Evolutionary conservation across 2,888 invertebrate species (phyloP), one percentile per base, ranked within the genome.

Genomic region (Drosophila lacicola): DNA sequence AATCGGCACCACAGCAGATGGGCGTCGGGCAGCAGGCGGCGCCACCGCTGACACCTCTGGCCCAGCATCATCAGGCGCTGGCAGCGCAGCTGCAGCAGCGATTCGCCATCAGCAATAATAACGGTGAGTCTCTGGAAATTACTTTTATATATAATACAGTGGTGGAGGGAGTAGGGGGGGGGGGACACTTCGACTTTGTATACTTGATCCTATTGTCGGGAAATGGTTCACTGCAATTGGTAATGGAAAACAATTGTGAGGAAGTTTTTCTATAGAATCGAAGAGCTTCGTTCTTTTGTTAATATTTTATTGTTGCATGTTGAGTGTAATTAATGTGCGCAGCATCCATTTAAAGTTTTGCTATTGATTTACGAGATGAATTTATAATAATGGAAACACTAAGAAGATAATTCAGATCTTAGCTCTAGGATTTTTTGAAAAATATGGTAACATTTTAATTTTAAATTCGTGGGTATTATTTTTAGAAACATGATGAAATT

Each of bases 31-130:
- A 80, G 42, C 75, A 68, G 60, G 56, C 82, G 87, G 53, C 90
- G 57, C 89, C 91, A 42, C 91, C 92, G 54, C 74, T 91, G 68
- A 92, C 92, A 56, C 92, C 93, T 46, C 93, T 94, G 73, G 92
- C 94, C 69, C 94, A 95, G 89, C 94, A 94, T 83, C 95, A 95
- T 92, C 93, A 94, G 66, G 94, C 94, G 76, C 93, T 94, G 88
- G 94, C 94, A 89, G 93, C 94, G 93, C 94, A 93, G 80, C 93
- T 94, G 87, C 94, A 94, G 88, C 94, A 94, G 90, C 94, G 94
- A 84, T 94, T 94, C 82, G 92, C 91, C 88, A 90, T 90, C 89
- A 92, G 91, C 91, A 92, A 90, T 88, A 92, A 92, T 91, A 92
- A 91, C 82, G 92, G 92, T 92, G 74, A 92, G 92, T 91, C 8